phyloP scores from a whole-genome alignment of 1,140 invertebrate genomes.

The Zophobas atratus region DNA sequence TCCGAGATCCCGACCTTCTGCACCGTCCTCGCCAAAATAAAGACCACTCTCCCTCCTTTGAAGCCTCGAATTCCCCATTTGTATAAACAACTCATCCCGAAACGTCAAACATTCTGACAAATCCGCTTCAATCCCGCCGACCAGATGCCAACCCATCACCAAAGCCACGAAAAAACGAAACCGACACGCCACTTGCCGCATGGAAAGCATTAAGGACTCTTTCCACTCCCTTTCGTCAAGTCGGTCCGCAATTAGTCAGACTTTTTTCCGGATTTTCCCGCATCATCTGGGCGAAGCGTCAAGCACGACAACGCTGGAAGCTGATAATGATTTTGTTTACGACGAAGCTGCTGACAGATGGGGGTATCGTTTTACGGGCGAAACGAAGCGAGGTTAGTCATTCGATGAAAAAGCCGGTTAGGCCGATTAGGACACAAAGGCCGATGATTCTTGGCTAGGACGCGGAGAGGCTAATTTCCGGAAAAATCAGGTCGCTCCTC shows the following conservation, averaged over 20 bases:
- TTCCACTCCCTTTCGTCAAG: not conserved
- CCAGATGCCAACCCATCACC: not conserved
- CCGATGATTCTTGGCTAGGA: too few relatives aligned
- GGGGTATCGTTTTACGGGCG: not conserved
- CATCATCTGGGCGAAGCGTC: not conserved
- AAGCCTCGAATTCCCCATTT: not conserved
- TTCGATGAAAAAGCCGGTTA: too few relatives aligned
- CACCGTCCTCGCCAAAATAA: not conserved
- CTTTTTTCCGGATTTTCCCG: not conserved
- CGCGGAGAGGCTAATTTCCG: too few relatives aligned
- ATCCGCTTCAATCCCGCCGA: conserved; percentile 11
- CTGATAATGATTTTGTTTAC: conserved; percentile 36
- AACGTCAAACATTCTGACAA: conserved; percentile 26
- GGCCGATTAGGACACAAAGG: too few relatives aligned
- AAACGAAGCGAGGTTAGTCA: not conserved
- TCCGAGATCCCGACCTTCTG: too few relatives aligned
- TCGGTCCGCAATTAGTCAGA: not conserved
- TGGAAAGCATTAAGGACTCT: not conserved
- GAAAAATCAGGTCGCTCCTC: too few relatives aligned
- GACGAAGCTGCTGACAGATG: conserved; percentile 24
- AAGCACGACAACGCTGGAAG: not conserved
- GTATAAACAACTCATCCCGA: conserved; percentile 23
- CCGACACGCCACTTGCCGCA: not conserved
- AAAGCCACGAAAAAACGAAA: not conserved
- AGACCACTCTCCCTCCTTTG: conserved; percentile 18